phyloP scores from a whole-genome alignment of 2,888 invertebrate genomes.

The Therioaphis trifolii region DNA sequence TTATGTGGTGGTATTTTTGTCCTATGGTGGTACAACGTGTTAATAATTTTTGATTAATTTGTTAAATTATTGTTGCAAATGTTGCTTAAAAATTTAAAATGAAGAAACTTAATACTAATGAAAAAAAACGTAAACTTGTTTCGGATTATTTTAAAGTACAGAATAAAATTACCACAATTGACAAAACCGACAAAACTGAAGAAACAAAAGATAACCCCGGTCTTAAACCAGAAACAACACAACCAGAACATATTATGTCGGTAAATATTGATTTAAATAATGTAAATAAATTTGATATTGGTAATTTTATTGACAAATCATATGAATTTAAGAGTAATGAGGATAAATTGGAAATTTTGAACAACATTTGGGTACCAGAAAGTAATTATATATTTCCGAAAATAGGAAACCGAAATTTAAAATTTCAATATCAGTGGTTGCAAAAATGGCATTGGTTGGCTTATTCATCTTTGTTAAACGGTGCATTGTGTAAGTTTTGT shows the following conservation, averaged over 20 bases:
- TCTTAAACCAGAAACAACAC: background rate
- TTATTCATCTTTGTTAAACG: slow-evolving; percentile 27
- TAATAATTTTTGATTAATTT: slow-evolving; percentile 16
- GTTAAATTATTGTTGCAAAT: slow-evolving; percentile 1
- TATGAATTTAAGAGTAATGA: slow-evolving; percentile 17
- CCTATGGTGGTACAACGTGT: background rate
- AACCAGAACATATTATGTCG: slow-evolving; percentile 1
- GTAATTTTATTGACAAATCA: slow-evolving; percentile 14
- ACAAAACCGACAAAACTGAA: background rate
- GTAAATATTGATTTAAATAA: slow-evolving; percentile 11
- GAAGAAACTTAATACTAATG: slow-evolving; percentile 24
- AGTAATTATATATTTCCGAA: slow-evolving; percentile 20
- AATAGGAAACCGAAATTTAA: slow-evolving; percentile 41
- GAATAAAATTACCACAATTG: slow-evolving; percentile 22
- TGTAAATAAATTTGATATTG: slow-evolving; percentile 15
- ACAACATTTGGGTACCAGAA: slow-evolving; percentile 21
- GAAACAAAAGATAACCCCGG: background rate
- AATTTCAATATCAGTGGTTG: slow-evolving; percentile 48
- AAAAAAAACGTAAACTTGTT: slow-evolving; percentile 14
- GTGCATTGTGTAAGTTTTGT: slow-evolving; percentile 21
- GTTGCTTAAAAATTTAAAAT: slow-evolving; percentile 18
- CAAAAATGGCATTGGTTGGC: slow-evolving; percentile 31
- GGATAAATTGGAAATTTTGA: slow-evolving; percentile 12
- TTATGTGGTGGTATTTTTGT: background rate
- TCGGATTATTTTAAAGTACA: slow-evolving; percentile 4